These are phyloP conservation scores for Heliothis virescens DNA, from an alignment of 1,140 invertebrate species.

Conservation along the genomic window DNA sequence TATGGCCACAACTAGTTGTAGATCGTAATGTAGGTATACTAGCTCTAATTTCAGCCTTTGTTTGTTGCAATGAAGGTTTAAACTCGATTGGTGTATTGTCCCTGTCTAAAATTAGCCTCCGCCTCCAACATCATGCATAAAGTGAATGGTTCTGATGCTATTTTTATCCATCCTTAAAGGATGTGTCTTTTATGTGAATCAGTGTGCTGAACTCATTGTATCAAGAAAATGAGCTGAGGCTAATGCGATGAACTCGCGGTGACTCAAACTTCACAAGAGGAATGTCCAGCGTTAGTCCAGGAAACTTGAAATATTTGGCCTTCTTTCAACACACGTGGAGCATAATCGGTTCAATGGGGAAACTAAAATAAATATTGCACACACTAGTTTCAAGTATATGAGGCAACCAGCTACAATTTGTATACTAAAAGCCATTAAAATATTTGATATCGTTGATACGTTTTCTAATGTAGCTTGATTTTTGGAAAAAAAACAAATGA, in stretches of 20 bases:
- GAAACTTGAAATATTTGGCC: constrained; percentile 30
- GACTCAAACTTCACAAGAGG: constrained; percentile 21
- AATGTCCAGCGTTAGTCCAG: constrained; percentile 2
- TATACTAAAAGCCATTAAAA: background rate
- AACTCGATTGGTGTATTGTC: constrained; percentile 17
- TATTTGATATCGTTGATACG: no score
- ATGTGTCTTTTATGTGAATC: constrained; percentile 48
- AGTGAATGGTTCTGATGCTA: constrained; percentile 41
- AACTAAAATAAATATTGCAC: constrained; percentile 18
- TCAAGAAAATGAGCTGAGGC: constrained; percentile 5
- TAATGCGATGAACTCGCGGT: background rate
- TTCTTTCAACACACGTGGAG: constrained; percentile 26
- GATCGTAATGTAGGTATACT: background rate
- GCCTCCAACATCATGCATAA: constrained; percentile 41
- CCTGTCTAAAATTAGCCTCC: constrained; percentile 45
- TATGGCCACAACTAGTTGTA: constrained; percentile 7
- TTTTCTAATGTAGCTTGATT: no score
- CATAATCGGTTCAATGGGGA: constrained; percentile 16
- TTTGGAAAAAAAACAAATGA: no score
- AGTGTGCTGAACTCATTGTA: constrained; percentile 37
- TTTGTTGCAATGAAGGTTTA: constrained; percentile 26
- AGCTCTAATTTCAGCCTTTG: constrained; percentile 37
- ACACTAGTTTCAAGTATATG: constrained; percentile 13
- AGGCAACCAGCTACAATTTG: background rate
- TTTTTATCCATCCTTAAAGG: constrained; percentile 48